These are phyloP conservation scores for Ceyx erithaca DNA, from an alignment of 2,797 vertebrate genomes.

Conservation along the genomic window DNA sequence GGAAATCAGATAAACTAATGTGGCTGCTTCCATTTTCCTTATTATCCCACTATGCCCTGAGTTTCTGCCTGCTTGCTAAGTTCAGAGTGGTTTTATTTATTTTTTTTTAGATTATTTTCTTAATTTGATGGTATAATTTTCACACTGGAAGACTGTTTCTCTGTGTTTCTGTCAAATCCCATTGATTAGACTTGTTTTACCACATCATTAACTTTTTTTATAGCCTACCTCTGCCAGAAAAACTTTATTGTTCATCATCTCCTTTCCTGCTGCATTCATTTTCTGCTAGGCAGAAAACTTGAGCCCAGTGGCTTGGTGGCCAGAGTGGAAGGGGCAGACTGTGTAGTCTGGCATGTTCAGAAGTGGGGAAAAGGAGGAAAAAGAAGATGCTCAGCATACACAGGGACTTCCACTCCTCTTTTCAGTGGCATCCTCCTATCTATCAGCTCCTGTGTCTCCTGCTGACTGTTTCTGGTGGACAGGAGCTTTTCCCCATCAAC, in stretches of 20 bases:
- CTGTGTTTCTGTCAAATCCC: not conserved
- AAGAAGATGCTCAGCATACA: not conserved
- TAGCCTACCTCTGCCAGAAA: slow-evolving; percentile 11
- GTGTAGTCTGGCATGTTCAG: rapidly evolving
- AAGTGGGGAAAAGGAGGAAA: not conserved
- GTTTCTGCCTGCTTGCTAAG: not conserved
- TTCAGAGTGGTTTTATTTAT: not conserved
- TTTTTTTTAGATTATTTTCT: not conserved
- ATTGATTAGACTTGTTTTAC: slow-evolving; percentile 43
- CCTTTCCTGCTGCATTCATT: not conserved
- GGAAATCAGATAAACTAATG: not conserved
- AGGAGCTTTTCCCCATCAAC: not conserved
- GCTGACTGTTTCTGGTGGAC: not conserved
- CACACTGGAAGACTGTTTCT: not conserved
- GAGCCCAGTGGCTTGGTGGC: not conserved
- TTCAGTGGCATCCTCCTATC: not conserved
- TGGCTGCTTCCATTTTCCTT: not conserved
- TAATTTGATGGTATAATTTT: not conserved
- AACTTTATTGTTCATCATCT: not conserved
- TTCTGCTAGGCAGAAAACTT: not conserved
- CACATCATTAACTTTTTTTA: slow-evolving; percentile 11
- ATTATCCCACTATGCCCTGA: not conserved
- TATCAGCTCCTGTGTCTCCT: not conserved
- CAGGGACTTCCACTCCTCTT: not conserved
- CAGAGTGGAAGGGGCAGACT: not conserved